phyloP scores from a whole-genome alignment of 2,113 vertebrate species.

The Campylomormyrus tamandua region DNA sequence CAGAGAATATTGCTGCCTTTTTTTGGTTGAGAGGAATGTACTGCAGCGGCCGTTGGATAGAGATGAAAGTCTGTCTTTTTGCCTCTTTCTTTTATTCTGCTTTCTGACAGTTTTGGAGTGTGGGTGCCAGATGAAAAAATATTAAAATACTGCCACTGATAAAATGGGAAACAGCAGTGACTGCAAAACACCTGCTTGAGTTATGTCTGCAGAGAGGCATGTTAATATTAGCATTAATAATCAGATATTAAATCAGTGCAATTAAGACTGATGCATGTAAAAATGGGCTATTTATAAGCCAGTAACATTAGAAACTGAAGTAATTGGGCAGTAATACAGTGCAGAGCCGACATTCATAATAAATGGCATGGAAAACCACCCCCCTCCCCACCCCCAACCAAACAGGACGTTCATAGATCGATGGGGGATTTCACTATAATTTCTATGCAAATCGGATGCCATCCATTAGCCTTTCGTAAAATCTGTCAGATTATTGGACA shows the following conservation, averaged over 20 bases:
- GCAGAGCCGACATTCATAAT: background rate
- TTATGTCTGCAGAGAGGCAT: background rate
- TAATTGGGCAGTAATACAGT: background rate
- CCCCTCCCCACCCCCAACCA: background rate
- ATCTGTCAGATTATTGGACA: constrained; percentile 52
- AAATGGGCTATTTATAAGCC: background rate
- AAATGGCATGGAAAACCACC: background rate
- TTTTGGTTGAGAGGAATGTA: background rate
- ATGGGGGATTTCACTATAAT: constrained; percentile 52
- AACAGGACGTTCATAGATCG: constrained; percentile 40
- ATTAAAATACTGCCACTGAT: background rate
- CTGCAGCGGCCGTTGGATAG: background rate
- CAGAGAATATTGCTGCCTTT: background rate
- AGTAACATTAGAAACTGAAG: background rate
- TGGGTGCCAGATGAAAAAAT: background rate
- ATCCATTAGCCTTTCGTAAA: constrained; percentile 61
- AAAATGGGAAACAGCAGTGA: background rate
- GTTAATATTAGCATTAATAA: background rate
- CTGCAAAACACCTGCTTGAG: background rate
- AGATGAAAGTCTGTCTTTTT: constrained; percentile 6
- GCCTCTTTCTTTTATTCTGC: background rate
- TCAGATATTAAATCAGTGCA: background rate
- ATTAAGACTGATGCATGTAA: too few species aligned
- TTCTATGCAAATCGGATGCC: constrained; percentile 65
- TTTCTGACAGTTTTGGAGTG: background rate